These are phyloP conservation scores for Sapajus apella DNA, from an alignment of 2,113 vertebrate genomes.

Conservation along the genomic window DNA sequence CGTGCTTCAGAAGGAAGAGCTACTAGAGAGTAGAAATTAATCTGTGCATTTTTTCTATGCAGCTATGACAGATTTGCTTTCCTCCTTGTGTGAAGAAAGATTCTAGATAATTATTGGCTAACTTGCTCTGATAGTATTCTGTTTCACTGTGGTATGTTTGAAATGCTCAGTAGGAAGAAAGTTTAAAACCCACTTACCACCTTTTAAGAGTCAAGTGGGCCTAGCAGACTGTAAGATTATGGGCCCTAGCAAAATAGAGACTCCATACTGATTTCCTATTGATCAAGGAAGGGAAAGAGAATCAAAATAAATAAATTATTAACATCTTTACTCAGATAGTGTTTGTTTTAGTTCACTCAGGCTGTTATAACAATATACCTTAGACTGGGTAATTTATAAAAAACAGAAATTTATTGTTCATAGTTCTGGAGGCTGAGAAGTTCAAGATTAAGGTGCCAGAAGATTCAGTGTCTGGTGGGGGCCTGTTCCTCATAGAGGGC, in stretches of 20 bases:
- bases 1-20: background rate
- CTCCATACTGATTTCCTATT: slow-evolving; percentile 34
- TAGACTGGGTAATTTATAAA: background rate
- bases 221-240: background rate
- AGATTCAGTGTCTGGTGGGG: background rate
- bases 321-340: background rate
- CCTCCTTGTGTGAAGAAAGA: background rate
- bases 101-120: slow-evolving; percentile 38
- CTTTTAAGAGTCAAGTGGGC: background rate
- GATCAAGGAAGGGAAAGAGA: slow-evolving; percentile 39
- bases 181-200: slow-evolving; percentile 16
- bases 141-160: slow-evolving; percentile 11
- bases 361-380: background rate
- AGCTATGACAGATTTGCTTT: slow-evolving; percentile 17
- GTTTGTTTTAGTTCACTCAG: background rate
- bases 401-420: background rate
- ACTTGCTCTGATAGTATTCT: slow-evolving; percentile 28
- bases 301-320: slow-evolving; percentile 19
- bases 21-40: slow-evolving; percentile 28
- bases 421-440: background rate
- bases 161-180: background rate
- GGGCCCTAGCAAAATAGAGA: background rate
- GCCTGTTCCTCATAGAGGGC: background rate
- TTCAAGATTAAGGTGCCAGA: background rate
- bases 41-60: background rate